These are phyloP conservation scores for Molossus molossus DNA, from an alignment of 2,797 vertebrate genomes.

Conservation along the genomic window DNA sequence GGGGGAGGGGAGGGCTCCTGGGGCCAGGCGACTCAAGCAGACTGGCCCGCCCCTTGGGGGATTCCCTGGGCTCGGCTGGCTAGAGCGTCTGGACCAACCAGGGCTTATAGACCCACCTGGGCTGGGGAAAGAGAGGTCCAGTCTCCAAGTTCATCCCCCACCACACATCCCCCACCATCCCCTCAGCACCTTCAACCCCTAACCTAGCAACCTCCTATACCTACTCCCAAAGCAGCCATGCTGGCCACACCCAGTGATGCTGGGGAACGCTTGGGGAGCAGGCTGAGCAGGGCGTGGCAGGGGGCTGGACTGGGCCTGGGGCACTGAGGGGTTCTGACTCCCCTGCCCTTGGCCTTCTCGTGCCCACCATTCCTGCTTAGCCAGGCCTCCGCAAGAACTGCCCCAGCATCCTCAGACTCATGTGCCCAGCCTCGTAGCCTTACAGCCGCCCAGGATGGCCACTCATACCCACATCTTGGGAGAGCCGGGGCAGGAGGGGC, in stretches of 20 bases:
- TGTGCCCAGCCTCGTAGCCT: not conserved
- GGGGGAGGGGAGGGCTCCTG: constrained; percentile 72
- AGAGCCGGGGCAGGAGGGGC: not conserved
- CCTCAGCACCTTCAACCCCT: not conserved
- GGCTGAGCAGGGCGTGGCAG: constrained; percentile 62
- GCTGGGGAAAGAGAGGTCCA: not conserved
- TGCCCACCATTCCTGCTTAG: not conserved
- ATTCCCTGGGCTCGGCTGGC: constrained; percentile 78
- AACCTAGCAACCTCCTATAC: constrained; percentile 15
- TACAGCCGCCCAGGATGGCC: not conserved
- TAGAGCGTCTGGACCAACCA: constrained; percentile 48
- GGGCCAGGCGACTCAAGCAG: constrained; percentile 58
- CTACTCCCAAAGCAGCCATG: constrained; percentile 58
- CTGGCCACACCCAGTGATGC: constrained; percentile 83
- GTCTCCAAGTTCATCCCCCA: not conserved
- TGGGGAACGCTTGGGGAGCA: constrained; percentile 41
- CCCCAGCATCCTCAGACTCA: not conserved
- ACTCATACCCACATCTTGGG: not conserved
- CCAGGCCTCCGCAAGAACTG: not conserved
- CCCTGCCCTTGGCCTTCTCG: not conserved
- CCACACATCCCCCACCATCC: not conserved
- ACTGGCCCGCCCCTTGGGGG: constrained; percentile 80
- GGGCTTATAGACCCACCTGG: constrained; percentile 60
- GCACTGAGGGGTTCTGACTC: not conserved
- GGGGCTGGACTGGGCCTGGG: not conserved